A percentile compares a stretch with the other conserved stretches of the same genome.
Evolutionary conservation across 2,797 vertebrate species (phyloP).

Genomic region (Cephalopachus bancanus): DNA sequence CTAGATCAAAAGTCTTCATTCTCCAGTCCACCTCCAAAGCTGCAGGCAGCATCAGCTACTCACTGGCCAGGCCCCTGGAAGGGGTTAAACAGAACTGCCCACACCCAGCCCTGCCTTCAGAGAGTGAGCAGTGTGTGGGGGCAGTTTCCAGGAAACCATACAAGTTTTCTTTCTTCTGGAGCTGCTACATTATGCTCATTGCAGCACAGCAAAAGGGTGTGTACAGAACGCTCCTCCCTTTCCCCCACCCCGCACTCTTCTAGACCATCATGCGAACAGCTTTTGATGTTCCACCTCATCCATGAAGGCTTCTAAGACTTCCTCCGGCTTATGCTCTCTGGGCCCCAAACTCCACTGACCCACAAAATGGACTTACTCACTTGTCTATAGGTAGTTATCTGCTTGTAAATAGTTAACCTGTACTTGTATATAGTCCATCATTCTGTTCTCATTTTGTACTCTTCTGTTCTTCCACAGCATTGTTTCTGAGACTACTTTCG

Average conservation of each 20-base stretch:
- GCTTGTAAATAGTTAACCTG: neutral
- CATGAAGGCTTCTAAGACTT: conserved; percentile 16
- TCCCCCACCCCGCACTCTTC: neutral
- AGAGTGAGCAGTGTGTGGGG: conserved; percentile 9
- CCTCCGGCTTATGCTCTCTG: neutral
- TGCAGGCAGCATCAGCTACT: neutral
- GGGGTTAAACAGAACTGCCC: conserved; percentile 55
- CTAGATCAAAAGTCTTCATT: neutral
- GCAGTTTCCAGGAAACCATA: conserved; percentile 73
- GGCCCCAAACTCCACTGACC: neutral
- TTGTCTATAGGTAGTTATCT: neutral
- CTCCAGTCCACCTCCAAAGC: neutral
- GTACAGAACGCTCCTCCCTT: conserved; percentile 19
- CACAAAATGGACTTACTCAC: conserved; percentile 2
- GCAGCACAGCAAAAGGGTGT: conserved; percentile 12
- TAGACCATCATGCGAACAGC: neutral
- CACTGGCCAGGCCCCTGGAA: neutral
- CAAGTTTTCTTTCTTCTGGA: conserved; percentile 37
- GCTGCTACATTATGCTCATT: conserved; percentile 35
- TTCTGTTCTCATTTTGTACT: neutral
- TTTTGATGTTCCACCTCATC: conserved; percentile 11
- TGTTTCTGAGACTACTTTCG: conserved; percentile 13
- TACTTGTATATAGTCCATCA: neutral
- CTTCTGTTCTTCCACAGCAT: neutral
- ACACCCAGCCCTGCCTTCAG: conserved; percentile 41